These are phyloP conservation scores for Crotophaga sulcirostris DNA, from an alignment of 2,113 vertebrate genomes.

Conservation along the genomic window DNA sequence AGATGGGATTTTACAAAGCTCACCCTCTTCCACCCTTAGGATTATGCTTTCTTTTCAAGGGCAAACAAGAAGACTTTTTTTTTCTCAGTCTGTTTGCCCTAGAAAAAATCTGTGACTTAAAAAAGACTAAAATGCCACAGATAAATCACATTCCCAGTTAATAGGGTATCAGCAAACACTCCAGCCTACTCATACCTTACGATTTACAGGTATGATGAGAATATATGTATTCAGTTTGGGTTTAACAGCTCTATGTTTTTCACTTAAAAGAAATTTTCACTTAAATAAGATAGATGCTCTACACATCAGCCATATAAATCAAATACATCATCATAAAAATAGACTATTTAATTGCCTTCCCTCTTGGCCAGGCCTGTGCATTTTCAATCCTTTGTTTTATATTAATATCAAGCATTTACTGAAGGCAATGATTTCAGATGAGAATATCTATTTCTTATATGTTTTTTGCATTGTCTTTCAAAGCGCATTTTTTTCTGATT, in stretches of 20 bases:
- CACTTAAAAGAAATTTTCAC: background rate
- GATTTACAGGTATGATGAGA: background rate
- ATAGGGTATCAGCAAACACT: background rate
- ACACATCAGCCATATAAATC: background rate
- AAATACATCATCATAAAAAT: background rate
- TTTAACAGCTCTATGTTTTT: background rate
- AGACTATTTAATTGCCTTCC: background rate
- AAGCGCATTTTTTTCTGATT: background rate
- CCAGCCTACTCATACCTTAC: background rate
- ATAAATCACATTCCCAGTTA: background rate
- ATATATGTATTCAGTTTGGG: background rate
- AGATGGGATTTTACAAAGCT: background rate
- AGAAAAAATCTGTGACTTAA: background rate
- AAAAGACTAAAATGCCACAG: background rate
- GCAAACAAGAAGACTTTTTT: background rate
- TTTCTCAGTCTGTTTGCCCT: background rate
- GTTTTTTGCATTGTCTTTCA: background rate
- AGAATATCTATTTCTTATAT: background rate
- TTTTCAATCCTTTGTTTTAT: background rate
- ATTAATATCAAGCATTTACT: background rate
- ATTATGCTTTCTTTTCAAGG: background rate
- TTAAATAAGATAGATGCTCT: background rate
- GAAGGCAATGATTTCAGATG: background rate
- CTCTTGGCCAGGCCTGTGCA: background rate
- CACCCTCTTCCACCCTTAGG: background rate